Evolutionary conservation across 2,113 vertebrate species (phyloP).

Genomic region (Rhea americana): DNA sequence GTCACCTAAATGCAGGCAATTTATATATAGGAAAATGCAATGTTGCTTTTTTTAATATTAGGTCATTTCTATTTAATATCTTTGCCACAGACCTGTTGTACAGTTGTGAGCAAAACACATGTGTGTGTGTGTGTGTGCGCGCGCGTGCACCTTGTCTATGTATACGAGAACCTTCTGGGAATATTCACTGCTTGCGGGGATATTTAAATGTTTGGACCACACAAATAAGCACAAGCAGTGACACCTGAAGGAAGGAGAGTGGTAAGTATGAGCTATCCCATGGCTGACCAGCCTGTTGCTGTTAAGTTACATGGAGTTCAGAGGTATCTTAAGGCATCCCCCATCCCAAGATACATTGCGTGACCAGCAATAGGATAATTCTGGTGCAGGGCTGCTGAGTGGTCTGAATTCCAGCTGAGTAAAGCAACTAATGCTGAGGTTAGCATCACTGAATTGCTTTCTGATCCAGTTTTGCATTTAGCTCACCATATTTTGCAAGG

Average conservation of each 20-base stretch:
- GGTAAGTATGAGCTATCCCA: fast-evolving
- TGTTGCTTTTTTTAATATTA: background rate
- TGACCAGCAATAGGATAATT: background rate
- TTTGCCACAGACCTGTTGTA: background rate
- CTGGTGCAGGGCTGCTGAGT: background rate
- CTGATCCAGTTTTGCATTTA: background rate
- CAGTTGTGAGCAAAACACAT: background rate
- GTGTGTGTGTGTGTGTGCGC: background rate
- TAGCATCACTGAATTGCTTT: background rate
- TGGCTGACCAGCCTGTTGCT: background rate
- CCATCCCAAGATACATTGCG: background rate
- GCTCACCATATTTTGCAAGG: background rate
- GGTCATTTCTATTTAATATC: background rate
- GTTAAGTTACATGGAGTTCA: background rate
- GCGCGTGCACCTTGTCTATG: background rate
- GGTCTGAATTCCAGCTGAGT: background rate
- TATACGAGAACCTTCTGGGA: background rate
- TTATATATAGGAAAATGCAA: background rate
- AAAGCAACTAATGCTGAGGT: background rate
- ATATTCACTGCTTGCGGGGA: background rate
- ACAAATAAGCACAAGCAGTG: background rate
- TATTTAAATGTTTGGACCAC: background rate
- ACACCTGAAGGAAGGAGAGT: background rate
- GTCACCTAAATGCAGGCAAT: background rate
- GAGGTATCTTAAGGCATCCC: background rate